Base-by-base conservation (phyloP, 2,888 invertebrate species). In the Fragum fragum region DNA sequence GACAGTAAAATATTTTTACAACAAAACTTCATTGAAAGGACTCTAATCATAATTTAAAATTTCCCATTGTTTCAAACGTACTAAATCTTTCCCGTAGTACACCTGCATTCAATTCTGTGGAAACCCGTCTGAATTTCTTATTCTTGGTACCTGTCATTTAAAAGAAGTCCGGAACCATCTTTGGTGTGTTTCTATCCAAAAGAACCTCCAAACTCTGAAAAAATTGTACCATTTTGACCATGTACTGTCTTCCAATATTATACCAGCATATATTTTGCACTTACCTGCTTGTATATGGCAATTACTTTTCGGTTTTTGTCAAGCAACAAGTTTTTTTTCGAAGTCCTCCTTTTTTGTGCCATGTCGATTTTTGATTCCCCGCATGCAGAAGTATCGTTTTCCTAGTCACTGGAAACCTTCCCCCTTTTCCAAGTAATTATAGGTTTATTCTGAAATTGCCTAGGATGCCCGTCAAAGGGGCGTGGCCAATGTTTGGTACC, bases 381-480 rank as follows among this genome's bases (percentile, higher is more conserved):
- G 61, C 69, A 70, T 76, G 76, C 76, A 70, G 59, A 57, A 76
- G 28, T 42, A 68, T 29, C 39, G 55, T 14, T 18, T 69, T 57
- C 42, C 14, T 1, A 42, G 28, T 32, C 75, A 23, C 53, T 66
- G 36, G 63, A 73, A 53, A 63, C 73, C 63, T 42, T 73, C 66
- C 61, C 66, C 21, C 32, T 42, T 32, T 66, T 42, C 66, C 42
- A 9, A 36, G 36, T 83, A 80, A 83, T 80, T 80, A 75, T 69
- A 42, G 83, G 83, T 73, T 79, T 79, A 36, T 71, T 72, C 42
- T 72, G 73, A 68, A 70, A 69, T 70, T 76, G 59, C 70, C 55
- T 39, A 26, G 83, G 75, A 73, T 71, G 52, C 74, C 80, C 80
- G 77, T 83, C 74, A 80, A 77, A 70, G 26, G 77, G 83, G 83